phyloP scores from a whole-genome alignment of 1,140 invertebrate genomes.

The Bathynomus jamesi region DNA sequence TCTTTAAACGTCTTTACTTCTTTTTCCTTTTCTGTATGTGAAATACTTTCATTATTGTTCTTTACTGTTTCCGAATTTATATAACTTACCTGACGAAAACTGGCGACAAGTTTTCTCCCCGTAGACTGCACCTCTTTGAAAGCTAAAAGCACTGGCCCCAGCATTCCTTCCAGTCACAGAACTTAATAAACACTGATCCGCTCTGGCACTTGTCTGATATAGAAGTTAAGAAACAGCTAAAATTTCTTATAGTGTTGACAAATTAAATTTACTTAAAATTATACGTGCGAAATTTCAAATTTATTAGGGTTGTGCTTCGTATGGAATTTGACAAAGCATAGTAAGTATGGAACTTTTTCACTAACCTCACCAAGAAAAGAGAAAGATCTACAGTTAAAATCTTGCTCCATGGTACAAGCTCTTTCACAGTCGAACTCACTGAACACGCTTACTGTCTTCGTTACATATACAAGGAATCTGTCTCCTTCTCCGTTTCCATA shows the following conservation, averaged over 20 bases:
- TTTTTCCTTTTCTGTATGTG: too few species aligned
- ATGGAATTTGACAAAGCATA: too few species aligned
- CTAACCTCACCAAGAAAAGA: conserved; percentile 47
- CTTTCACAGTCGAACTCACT: conserved; percentile 45
- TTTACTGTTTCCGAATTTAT: too few species aligned
- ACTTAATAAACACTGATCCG: conserved; percentile 9
- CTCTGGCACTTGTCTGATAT: conserved; percentile 4
- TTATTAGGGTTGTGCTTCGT: too few species aligned
- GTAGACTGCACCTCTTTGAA: conserved; percentile 5
- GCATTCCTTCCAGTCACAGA: conserved; percentile 2
- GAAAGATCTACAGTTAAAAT: conserved; percentile 49
- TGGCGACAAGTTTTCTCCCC: not conserved
- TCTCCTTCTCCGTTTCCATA: conserved; percentile 43
- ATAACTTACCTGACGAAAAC: not conserved
- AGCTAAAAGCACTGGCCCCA: conserved; percentile 10
- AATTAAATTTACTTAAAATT: too few species aligned
- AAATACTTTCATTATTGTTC: too few species aligned
- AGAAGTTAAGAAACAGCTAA: too few species aligned
- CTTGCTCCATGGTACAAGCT: conserved; percentile 46
- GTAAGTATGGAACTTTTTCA: too few species aligned
- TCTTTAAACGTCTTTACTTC: too few species aligned
- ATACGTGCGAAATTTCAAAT: too few species aligned
- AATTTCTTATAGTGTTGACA: too few species aligned
- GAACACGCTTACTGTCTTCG: conserved; percentile 44
- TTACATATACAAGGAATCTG: conserved; percentile 45